Conservation (phyloP, 2,888 invertebrate genomes). For the Loripinus fragilis region DNA sequence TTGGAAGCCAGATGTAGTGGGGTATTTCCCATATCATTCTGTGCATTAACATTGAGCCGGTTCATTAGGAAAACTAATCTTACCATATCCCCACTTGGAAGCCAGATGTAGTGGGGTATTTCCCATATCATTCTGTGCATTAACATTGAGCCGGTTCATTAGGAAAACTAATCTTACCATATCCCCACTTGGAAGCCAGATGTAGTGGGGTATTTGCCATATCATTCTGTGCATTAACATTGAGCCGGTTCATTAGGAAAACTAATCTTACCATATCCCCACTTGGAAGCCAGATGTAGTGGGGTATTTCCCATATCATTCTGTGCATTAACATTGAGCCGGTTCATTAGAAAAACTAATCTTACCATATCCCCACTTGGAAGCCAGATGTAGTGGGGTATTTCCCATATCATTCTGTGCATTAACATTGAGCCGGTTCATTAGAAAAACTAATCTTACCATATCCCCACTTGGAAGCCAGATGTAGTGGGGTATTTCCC, state of each 20-base stretch:
- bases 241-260: slow-evolving; percentile 65
- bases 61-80: too few relatives aligned
- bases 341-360: slow-evolving; percentile 69
- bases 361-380: slow-evolving; percentile 82
- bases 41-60: slow-evolving; percentile 78
- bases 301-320: slow-evolving; percentile 82
- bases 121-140: slow-evolving; percentile 79
- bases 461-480: too few relatives aligned
- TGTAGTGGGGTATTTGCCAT: slow-evolving; percentile 81
- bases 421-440: too few relatives aligned
- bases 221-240: slow-evolving; percentile 80
- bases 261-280: slow-evolving; percentile 81
- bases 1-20: slow-evolving; percentile 82
- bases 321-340: slow-evolving; percentile 77
- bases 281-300: slow-evolving; percentile 82
- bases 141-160: too few relatives aligned
- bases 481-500: slow-evolving; percentile 82
- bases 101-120: slow-evolving; percentile 82
- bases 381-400: slow-evolving; percentile 82
- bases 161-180: slow-evolving; percentile 78
- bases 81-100: slow-evolving; percentile 82
- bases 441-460: too few relatives aligned
- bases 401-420: slow-evolving; percentile 81
- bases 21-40: slow-evolving; percentile 81
- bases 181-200: slow-evolving; percentile 83